A percentile compares a stretch with the other conserved stretches of the same genome.
These are phyloP conservation scores for Sipha maydis DNA, from an alignment of 2,888 invertebrate species.

Conservation along the genomic window DNA sequence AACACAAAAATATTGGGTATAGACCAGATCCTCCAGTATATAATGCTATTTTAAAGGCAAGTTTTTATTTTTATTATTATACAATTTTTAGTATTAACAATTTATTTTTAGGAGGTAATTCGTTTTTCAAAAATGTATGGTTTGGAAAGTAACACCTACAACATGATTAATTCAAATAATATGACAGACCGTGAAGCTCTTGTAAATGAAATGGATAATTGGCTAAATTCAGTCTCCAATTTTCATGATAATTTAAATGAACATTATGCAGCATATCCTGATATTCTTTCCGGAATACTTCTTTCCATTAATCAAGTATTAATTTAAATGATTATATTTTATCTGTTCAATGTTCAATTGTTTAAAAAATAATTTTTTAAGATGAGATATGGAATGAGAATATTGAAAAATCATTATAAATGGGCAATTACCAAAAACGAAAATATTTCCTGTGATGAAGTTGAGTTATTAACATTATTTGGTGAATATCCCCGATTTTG, in stretches of 20 bases:
- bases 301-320: slow-evolving; percentile 49
- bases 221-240: slow-evolving; percentile 51
- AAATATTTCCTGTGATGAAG: neutral
- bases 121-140: slow-evolving; percentile 56
- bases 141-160: slow-evolving; percentile 45
- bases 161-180: slow-evolving; percentile 18
- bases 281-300: slow-evolving; percentile 44
- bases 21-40: slow-evolving; percentile 48
- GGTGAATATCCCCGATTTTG: slow-evolving; percentile 55
- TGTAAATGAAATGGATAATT: slow-evolving; percentile 50
- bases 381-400: slow-evolving; percentile 60
- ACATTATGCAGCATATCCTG: slow-evolving; percentile 43
- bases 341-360: neutral
- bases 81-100: neutral
- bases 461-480: slow-evolving; percentile 47
- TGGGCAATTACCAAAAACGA: neutral
- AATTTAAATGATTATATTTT: neutral
- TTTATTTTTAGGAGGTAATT: slow-evolving; percentile 28
- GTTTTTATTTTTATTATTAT: neutral
- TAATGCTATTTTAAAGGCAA: slow-evolving; percentile 39
- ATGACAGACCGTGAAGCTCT: neutral
- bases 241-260: slow-evolving; percentile 38
- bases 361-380: neutral
- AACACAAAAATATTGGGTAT: slow-evolving; percentile 22
- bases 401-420: slow-evolving; percentile 48